Evolutionary conservation across 2,888 invertebrate genomes (phyloP).

Genomic region (Lapara coniferarum): DNA sequence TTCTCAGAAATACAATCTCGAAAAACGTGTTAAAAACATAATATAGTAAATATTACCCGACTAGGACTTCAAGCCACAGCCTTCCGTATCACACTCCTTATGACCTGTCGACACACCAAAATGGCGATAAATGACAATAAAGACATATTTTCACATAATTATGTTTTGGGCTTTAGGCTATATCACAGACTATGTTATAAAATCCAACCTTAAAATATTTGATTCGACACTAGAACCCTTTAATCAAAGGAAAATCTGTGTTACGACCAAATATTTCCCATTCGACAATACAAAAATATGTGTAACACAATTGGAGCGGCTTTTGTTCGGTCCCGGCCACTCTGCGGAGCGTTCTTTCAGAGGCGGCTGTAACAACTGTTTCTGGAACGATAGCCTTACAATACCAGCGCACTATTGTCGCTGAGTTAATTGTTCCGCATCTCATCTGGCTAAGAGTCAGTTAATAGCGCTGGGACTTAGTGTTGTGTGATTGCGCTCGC

Average conservation of each 20-base stretch:
- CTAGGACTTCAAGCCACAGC: too few species aligned
- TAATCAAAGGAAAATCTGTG: background rate
- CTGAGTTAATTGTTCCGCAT: conserved; percentile 62
- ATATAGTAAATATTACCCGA: too few species aligned
- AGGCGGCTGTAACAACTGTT: conserved; percentile 59
- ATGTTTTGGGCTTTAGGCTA: too few species aligned
- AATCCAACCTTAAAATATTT: too few species aligned
- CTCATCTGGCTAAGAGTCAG: conserved; percentile 57
- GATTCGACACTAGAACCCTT: background rate
- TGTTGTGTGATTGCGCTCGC: background rate
- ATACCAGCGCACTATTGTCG: conserved; percentile 65
- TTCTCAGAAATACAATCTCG: too few species aligned
- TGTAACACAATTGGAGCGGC: conserved; percentile 28
- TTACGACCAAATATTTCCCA: background rate
- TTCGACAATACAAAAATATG: conserved; percentile 22
- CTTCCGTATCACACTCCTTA: too few species aligned
- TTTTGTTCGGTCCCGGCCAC: conserved; percentile 26
- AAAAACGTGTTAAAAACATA: too few species aligned
- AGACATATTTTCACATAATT: too few species aligned
- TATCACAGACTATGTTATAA: too few species aligned
- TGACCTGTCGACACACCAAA: too few species aligned
- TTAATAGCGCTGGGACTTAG: conserved; percentile 15
- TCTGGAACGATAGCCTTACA: conserved; percentile 65
- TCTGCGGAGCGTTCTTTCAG: conserved; percentile 25
- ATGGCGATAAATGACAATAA: too few species aligned